Conservation (phyloP, 2,797 vertebrate species). For the Pseudochirops corinnae region DNA sequence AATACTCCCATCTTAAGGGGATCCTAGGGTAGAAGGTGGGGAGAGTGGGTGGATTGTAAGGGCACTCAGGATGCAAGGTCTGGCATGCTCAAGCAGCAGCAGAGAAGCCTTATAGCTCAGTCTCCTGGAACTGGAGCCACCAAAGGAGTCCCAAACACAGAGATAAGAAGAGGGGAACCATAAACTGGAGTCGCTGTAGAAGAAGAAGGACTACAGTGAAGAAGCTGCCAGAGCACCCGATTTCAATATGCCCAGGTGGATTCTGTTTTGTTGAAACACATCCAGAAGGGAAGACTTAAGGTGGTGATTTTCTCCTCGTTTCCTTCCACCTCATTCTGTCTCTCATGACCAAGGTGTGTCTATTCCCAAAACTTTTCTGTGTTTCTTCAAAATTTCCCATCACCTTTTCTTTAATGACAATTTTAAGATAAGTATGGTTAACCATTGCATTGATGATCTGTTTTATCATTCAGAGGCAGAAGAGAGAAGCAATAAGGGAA, state of each 20-base stretch:
- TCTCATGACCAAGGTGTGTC: not conserved
- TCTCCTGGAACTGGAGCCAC: not conserved
- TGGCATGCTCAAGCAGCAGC: not conserved
- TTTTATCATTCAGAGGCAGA: not conserved
- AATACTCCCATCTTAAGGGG: not conserved
- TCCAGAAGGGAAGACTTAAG: not conserved
- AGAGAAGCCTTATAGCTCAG: not conserved
- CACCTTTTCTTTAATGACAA: not conserved
- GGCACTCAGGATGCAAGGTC: not conserved
- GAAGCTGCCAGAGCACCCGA: not conserved
- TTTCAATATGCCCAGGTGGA: not conserved
- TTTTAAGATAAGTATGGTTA: not conserved
- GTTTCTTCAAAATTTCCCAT: not conserved
- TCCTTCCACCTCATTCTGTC: no score
- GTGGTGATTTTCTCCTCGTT: not conserved
- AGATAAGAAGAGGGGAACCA: not conserved
- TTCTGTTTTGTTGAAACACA: not conserved
- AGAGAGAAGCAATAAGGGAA: not conserved
- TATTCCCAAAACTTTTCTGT: not conserved
- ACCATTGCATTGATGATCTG: not conserved
- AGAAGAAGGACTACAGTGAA: not conserved
- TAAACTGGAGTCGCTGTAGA: not conserved
- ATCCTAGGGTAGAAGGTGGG: not conserved
- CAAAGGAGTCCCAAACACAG: not conserved
- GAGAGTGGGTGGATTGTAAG: not conserved